A percentile compares a stretch with the other conserved stretches of the same genome.
phyloP scores from a whole-genome alignment of 2,888 invertebrate genomes.

The Megaustenia siamemsis region DNA sequence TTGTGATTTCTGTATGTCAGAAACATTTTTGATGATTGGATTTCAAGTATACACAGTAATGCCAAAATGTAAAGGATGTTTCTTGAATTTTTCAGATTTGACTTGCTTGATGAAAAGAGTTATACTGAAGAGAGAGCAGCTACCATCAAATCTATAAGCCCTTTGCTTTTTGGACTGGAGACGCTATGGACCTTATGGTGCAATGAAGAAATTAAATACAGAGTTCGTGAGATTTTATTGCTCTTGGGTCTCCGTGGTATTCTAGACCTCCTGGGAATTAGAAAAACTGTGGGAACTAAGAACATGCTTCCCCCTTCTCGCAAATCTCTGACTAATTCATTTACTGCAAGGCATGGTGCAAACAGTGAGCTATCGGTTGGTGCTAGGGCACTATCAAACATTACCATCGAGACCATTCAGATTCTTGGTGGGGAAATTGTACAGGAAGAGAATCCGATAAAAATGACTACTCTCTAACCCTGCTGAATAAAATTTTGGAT shows the following conservation, averaged over 20 bases:
- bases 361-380: constrained; percentile 75
- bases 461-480: constrained; percentile 73
- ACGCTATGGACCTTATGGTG: constrained; percentile 69
- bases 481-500: constrained; percentile 74
- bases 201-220: constrained; percentile 69
- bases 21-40: no score
- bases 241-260: constrained; percentile 74
- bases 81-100: constrained; percentile 53
- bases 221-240: constrained; percentile 70
- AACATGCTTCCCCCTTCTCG: constrained; percentile 75
- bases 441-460: constrained; percentile 77
- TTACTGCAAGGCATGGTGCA: constrained; percentile 70
- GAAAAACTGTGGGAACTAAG: constrained; percentile 76
- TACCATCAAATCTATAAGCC: constrained; percentile 65
- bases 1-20: background rate
- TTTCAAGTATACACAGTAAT: no score
- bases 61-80: background rate
- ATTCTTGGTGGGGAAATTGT: constrained; percentile 77
- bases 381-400: constrained; percentile 78
- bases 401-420: constrained; percentile 74
- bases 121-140: constrained; percentile 73
- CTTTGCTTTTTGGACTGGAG: constrained; percentile 68
- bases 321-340: constrained; percentile 67
- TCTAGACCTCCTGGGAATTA: constrained; percentile 76
- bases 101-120: constrained; percentile 75